phyloP scores from a whole-genome alignment of 92 coral and sea anemone genomes.

The Micromussa lordhowensis region DNA sequence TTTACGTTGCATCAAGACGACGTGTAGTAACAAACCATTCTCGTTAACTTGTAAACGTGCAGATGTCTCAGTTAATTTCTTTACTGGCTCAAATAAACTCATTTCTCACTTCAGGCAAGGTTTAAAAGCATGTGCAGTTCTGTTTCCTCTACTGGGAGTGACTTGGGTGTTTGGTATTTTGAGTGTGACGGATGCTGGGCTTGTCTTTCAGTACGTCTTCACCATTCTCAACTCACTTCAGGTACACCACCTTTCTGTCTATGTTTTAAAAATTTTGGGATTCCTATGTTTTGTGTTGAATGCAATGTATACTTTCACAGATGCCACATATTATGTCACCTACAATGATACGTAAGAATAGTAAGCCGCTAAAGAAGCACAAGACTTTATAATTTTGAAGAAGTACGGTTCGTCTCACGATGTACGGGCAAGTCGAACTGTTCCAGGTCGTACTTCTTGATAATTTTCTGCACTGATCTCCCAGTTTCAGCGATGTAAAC shows the following conservation, averaged over 20 bases:
- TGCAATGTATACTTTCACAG: not conserved
- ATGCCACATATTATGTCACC: too few relatives aligned
- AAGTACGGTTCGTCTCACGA: too few relatives aligned
- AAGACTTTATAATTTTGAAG: not conserved
- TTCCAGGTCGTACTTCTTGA: too few relatives aligned
- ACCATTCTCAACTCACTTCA: constrained; percentile 83
- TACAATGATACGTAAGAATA: too few relatives aligned
- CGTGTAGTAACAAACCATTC: too few relatives aligned
- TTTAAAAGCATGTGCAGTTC: constrained; percentile 68
- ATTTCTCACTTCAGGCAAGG: constrained; percentile 6
- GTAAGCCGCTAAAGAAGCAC: not conserved
- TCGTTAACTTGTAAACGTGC: not conserved
- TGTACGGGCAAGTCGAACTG: too few relatives aligned
- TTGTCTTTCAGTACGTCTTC: constrained; percentile 80
- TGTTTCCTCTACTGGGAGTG: constrained; percentile 84
- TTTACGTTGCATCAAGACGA: not conserved
- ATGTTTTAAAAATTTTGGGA: not conserved
- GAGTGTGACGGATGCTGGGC: constrained; percentile 68
- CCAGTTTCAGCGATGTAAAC: too few relatives aligned
- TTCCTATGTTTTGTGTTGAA: not conserved
- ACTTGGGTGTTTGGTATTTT: constrained; percentile 85
- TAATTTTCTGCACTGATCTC: too few relatives aligned
- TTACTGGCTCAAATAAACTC: not conserved
- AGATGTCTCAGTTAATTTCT: not conserved
- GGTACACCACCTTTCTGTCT: constrained; percentile 39